Conservation (phyloP, 2,888 invertebrate species). For the Drosophila paucipuncta region DNA sequence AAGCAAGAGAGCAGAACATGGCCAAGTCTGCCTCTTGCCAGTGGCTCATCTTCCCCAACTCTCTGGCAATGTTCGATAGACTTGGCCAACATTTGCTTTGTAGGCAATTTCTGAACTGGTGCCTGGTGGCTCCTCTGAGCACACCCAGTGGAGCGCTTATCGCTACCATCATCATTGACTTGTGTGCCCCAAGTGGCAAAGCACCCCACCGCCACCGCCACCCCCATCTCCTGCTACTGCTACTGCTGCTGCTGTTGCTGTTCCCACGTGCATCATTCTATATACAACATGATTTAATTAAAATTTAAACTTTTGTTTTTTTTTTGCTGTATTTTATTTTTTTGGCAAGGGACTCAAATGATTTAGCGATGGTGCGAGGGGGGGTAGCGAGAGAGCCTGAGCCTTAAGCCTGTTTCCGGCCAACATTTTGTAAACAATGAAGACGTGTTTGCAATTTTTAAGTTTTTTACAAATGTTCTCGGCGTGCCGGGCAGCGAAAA, state of each 20-base stretch:
- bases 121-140: constrained; percentile 53
- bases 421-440: constrained; percentile 79
- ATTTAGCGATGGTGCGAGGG: neutral
- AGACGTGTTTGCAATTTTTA: constrained; percentile 82
- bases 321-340: constrained; percentile 20
- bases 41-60: neutral
- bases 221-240: neutral
- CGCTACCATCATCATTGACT: constrained; percentile 74
- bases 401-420: constrained; percentile 64
- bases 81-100: constrained; percentile 31
- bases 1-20: constrained; percentile 30
- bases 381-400: neutral
- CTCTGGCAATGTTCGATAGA: constrained; percentile 10
- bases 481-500: constrained; percentile 27
- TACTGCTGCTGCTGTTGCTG: constrained; percentile 19
- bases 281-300: constrained; percentile 78
- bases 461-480: constrained; percentile 72
- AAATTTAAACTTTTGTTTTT: constrained; percentile 73
- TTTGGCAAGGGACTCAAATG: constrained; percentile 58
- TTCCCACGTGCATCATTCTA: constrained; percentile 80
- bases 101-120: constrained; percentile 48
- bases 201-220: neutral
- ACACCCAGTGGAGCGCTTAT: constrained; percentile 75
- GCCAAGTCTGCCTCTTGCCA: neutral
- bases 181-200: constrained; percentile 52